phyloP scores from a whole-genome alignment of 2,113 vertebrate species.

The Pampusana beccarii region DNA sequence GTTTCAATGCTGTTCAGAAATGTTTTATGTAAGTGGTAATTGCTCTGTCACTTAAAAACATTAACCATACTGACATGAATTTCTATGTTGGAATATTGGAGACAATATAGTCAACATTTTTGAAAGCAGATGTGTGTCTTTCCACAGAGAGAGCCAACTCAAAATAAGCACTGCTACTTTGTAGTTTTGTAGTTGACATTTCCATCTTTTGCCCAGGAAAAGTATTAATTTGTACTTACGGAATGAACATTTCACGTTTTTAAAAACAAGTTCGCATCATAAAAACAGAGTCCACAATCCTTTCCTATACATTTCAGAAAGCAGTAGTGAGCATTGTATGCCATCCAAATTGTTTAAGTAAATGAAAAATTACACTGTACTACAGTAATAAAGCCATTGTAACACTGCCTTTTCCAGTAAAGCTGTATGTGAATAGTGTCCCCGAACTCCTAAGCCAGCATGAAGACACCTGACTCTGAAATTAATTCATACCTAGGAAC shows the following conservation, averaged over 20 bases:
- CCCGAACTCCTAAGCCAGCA: not conserved
- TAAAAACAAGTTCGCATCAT: not conserved
- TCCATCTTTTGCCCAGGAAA: not conserved
- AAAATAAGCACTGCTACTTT: not conserved
- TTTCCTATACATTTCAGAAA: not conserved
- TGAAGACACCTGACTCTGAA: not conserved
- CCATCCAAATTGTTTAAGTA: not conserved
- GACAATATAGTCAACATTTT: not conserved
- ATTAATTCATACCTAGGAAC: not conserved
- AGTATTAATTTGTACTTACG: not conserved
- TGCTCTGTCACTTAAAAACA: constrained; percentile 11
- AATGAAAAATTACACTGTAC: not conserved
- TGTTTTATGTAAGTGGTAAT: not conserved
- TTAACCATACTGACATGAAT: not conserved
- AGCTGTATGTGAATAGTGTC: not conserved
- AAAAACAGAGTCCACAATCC: not conserved
- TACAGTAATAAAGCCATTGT: not conserved
- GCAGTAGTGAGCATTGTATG: not conserved
- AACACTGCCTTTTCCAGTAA: not conserved
- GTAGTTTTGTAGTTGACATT: not conserved
- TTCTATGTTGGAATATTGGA: not conserved
- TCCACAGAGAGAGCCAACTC: not conserved
- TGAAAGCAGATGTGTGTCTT: not conserved
- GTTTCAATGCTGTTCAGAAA: not conserved
- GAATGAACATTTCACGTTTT: not conserved